Evolutionary conservation across 2,888 invertebrate species (phyloP), one percentile per base, ranked within the genome.

Genomic region (Polydrusus cervinus): DNA sequence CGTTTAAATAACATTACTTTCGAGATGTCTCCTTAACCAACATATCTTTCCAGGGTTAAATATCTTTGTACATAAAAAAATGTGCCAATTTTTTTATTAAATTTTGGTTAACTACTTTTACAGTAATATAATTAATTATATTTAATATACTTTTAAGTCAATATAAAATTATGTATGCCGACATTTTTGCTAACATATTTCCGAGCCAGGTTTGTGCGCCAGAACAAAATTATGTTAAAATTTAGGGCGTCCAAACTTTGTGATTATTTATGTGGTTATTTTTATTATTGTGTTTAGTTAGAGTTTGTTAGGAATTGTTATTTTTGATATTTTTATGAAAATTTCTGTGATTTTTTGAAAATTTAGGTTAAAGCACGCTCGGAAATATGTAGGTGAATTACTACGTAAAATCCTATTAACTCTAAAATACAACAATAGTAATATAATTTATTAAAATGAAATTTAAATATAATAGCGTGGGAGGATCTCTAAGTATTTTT

Each of bases 31-130:
- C 60, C 25, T 84, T 85, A 84, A 85, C 83, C 85, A 85, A 87
- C 87, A 87, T 87, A 87, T 87, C 87, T 87, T 86, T 87, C 87
- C 88, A 88, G 87, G 87, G 88, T 88, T 85, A 84, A 84, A 86
- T 77, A 71, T 74, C 67, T 65, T 67, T 86, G 86, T 86, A 86
- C 83, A 87, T 86, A 86, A 60, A 73, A 71, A 81, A 82, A 86
- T 87, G 87, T 87, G 87, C 87, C 87, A 87, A 87, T 86, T 83
- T 86, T 82, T 84, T 85, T 82, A 80, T 79, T 80, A 62, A 75
- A 68, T 60, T 75, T 75, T 72, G 75, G 71, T 75, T 73, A 65
- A 73, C 45, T 64, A 70, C 61, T 55, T 53, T 72, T 61, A 64
- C 43, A 72, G 14, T 69, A 53, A 67, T 53, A 53, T 75, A 67